A percentile compares a stretch with the other conserved stretches of the same genome.
Evolutionary conservation across 1,140 invertebrate genomes (phyloP).

Genomic region (Hermatobates lingyangjiaoensis): DNA sequence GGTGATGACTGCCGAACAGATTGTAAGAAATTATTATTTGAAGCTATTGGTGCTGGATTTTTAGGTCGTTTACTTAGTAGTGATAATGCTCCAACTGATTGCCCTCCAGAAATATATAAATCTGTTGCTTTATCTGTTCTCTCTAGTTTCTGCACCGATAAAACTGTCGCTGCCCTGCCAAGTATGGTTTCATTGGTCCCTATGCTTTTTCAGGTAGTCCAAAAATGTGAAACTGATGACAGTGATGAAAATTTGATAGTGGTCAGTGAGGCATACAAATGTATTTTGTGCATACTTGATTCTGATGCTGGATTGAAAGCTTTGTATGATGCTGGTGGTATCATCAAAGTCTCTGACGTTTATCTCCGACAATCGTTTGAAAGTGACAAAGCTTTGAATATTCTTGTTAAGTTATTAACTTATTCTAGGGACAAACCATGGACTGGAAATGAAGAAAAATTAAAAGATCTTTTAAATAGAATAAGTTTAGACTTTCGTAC

Average conservation of each 20-base stretch:
- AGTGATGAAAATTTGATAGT: slow-evolving; percentile 62
- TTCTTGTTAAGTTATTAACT: slow-evolving; percentile 49
- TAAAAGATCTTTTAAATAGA: slow-evolving; percentile 64
- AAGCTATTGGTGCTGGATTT: slow-evolving; percentile 72
- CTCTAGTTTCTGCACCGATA: slow-evolving; percentile 59
- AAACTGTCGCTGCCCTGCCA: slow-evolving; percentile 54
- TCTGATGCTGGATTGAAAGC: slow-evolving; percentile 52
- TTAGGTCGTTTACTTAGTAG: slow-evolving; percentile 50
- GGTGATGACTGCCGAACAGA: slow-evolving; percentile 49
- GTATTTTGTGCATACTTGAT: slow-evolving; percentile 54
- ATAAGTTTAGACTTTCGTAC: slow-evolving; percentile 70
- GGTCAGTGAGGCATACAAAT: slow-evolving; percentile 72
- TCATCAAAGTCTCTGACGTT: slow-evolving; percentile 62
- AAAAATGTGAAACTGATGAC: slow-evolving; percentile 49
- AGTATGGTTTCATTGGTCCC: slow-evolving; percentile 64
- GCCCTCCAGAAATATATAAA: slow-evolving; percentile 70
- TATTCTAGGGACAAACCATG: slow-evolving; percentile 49
- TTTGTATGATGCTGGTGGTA: slow-evolving; percentile 50
- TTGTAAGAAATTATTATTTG: slow-evolving; percentile 60
- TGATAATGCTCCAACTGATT: slow-evolving; percentile 51
- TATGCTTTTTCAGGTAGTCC: slow-evolving; percentile 60
- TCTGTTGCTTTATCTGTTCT: slow-evolving; percentile 70
- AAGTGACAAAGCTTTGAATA: slow-evolving; percentile 62
- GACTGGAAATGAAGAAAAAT: slow-evolving; percentile 47
- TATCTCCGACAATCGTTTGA: slow-evolving; percentile 70